These are phyloP conservation scores for Stictocephala bisonia DNA, from an alignment of 2,888 invertebrate genomes.

Conservation along the genomic window DNA sequence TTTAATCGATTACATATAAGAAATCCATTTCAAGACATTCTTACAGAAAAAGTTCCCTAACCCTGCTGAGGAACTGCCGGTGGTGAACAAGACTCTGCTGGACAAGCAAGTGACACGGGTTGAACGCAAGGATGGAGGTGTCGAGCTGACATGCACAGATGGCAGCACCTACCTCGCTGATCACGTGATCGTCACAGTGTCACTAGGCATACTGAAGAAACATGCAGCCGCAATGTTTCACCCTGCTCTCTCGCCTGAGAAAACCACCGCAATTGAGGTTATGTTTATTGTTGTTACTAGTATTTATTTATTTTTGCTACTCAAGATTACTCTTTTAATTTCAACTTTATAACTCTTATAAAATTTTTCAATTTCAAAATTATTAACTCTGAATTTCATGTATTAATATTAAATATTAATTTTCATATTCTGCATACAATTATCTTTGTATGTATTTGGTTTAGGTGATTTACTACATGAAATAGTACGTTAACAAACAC, in stretches of 20 bases:
- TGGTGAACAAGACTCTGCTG: neutral
- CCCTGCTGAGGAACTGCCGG: constrained; percentile 20
- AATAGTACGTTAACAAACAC: too few species aligned
- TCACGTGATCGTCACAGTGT: constrained; percentile 74
- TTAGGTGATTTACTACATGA: too few species aligned
- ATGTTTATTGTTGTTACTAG: too few species aligned
- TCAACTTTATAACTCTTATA: too few species aligned
- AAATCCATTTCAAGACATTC: neutral
- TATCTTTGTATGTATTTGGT: too few species aligned
- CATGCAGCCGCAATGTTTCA: constrained; percentile 68
- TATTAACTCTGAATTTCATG: too few species aligned
- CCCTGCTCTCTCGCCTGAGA: constrained; percentile 68
- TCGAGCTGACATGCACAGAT: constrained; percentile 69
- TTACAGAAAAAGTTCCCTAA: constrained; percentile 29
- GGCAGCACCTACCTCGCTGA: constrained; percentile 69
- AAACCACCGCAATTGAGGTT: constrained; percentile 53
- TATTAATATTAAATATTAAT: too few species aligned
- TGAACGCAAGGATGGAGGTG: constrained; percentile 58
- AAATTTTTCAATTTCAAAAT: too few species aligned
- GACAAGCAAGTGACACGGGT: constrained; percentile 10
- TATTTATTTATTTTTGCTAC: too few species aligned
- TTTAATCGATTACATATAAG: too few species aligned
- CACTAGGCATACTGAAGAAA: constrained; percentile 75
- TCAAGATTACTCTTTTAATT: too few species aligned
- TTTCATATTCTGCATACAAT: too few species aligned